Base-by-base conservation (phyloP, 2,888 invertebrate species). In the Tiliacea aurago region DNA sequence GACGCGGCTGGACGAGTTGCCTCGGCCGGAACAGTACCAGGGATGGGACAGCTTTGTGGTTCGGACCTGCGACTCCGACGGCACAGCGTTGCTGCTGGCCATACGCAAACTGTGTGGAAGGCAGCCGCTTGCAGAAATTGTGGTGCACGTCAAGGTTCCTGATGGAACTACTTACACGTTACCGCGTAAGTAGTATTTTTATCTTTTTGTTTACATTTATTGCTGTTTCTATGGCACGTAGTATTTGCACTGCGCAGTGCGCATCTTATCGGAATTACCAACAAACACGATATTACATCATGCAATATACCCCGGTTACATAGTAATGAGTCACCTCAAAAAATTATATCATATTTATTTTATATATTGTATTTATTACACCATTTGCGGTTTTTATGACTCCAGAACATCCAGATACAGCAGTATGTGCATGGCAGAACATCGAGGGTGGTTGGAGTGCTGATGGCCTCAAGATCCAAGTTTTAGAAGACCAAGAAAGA, bases 381-480 rank as follows among this genome's bases (percentile, higher is more conserved):
- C 64, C 15, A 49, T n/a, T 37, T 4, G 5, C 9, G 0, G 15
- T 43, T 62, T 4, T 58, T 73, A 59, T 72, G 49, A 37, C 84
- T 91, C 13, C 85, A 97, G 97, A 96, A 80, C 96, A 97, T 85
- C 97, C 97, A 13, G 96, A 97, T 84, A 96, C 97, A 0, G 90
- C 89, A 47, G 86, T 94, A 13, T 92, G 93, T 0, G 90, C 91
- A 6, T 95, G 95, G 89, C 93, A 94, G 78, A 76, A 81, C 41
- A 77, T 83, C 6, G 84, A 89, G 6, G 90, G 89, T 2, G 91
- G 92, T 18, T 97, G 97, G 97, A 95, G 95, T 78, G 96, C 97
- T 0, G 96, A 94, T 28, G 97, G 97, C 0, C 90, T 98, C 55
- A 96, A 96, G 83, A 95, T 98, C 45, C 97, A 97, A 85, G 93